Evolutionary conservation across 1,140 invertebrate species (phyloP), one percentile per base, ranked within the genome.

Genomic region (Diorhabda sublineata): DNA sequence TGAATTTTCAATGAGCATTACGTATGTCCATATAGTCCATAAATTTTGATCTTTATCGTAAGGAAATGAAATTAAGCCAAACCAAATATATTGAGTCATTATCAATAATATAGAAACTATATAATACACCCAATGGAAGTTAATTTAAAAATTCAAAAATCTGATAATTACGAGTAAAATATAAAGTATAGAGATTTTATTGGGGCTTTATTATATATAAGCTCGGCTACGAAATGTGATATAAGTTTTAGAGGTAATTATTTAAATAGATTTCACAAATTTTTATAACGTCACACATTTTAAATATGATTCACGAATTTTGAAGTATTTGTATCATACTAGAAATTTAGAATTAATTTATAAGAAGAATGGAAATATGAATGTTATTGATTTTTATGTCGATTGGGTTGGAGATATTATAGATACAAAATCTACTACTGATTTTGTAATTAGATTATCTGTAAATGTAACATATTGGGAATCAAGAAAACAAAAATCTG

Each of bases 181-280:
- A 86, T 81, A 79, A 89, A 90, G 79, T 94, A 92, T 82, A 94
- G 91, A 4, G 89, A 77, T 11, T 94, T 78, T 2, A 93, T 80
- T 6, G 90, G 80, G 74, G 91, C 92, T 73, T 94, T 92, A 0
- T 89, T 84, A 73, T 92, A 90, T 8, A 95, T 78, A 75, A 95
- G 95, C 73, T 92, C 86, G 42, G 90, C 83, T 0, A 87, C 81
- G 76, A 85, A 80, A 3, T 80, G 71, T 78, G 91, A 93, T 0
- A 80, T 79, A 75, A 52, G 2, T 52, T 52, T 52, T 52, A 6
- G 5, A 2, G 47, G 5, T 52, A 52, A 52, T 52, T 52, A 77
- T 71, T 47, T 81, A 58, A 81, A 79, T 71, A 67, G 78, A 68
- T 81, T 66, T 67, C 77, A 81, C n/a, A 76, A 79, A 71, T 71